Evolutionary conservation across 1,140 invertebrate species (phyloP), one percentile per base, ranked within the genome.

Genomic region (Psilanteris sp.): DNA sequence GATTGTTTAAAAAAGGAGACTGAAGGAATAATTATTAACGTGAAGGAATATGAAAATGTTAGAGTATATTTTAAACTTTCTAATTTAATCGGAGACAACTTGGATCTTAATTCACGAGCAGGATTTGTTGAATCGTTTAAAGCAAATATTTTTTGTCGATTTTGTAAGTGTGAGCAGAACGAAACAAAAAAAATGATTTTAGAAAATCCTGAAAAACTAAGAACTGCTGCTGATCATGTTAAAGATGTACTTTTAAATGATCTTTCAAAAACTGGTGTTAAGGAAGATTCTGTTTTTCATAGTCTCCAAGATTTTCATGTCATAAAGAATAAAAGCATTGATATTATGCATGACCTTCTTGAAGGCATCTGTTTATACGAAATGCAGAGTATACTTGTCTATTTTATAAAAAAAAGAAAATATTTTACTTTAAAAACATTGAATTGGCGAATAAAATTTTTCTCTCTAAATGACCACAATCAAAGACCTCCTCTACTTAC

Each of bases 41-140:
- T 62, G 7, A 11, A 43, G 3, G 27, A 70, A 27, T 5, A 36
- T 4, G 3, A 26, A 2, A 22, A 20, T 20, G 18, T 20, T 20
- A 20, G n/a, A n/a, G n/a, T n/a, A n/a, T n/a, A n/a, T n/a, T n/a
- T n/a, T n/a, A n/a, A n/a, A n/a, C n/a, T n/a, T 18, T 10, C 20
- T 5, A 0, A 31, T 18, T 0, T 57, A 2, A 4, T 57, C 22
- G 70, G 75, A 9, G 70, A 74, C 37, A 73, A 74, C 43, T 48
- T 70, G 20, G 71, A 66, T 14, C 7, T 70, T 0, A 78, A 78
- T 54, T 8, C 44, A 1, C 22, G 66, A 10, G 20, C 48, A 14
- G 70, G 70, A 18, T 70, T 66, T 18, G 26, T 36, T 4, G 70
- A 78, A 67, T 43, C 20, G 0, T 78, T 78, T 39, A 10, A 11